Base-by-base conservation (phyloP, 2,113 vertebrate species). In the Oreochromis spilurus region DNA sequence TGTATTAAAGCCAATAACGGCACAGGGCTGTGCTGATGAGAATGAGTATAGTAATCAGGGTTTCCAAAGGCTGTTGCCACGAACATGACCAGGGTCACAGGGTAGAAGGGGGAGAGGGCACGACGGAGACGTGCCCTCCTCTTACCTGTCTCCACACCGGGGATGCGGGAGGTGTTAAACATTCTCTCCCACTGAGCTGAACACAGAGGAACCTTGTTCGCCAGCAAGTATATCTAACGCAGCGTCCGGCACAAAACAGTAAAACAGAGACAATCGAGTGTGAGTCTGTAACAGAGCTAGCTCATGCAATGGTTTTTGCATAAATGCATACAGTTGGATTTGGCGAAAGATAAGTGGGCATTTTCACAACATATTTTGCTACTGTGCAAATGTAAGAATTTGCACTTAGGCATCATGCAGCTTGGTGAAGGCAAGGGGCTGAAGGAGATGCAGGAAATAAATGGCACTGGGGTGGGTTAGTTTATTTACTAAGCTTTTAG, bases 131-230 rank as follows among this genome's bases (percentile, higher is more conserved):
- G 45, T 85, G 79, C 90, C 94, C 92, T 93, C 89, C 81, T 95
- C 96, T 97, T 97, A 99, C 98, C 98, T 95, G 98, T 97, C 88
- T 99, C 97, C 90, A 96, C 94, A 88, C 98, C 97, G 0, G 98
- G 98, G 88, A 98, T 84, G 52, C 98, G 97, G 53, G 96, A 97
- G 8, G 98, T 98, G 88, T 99, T 99, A 96, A 99, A 99, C 97
- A 98, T 97, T 53, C 97, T 96, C 92, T 99, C 98, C 97, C 98
- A 99, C 95, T 99, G 98, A 91, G 98, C 97, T 8, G 98, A 99
- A 94, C 98, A 99, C 91, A 99, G 97, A 2, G 98, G 98, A 91
- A 99, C 95, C 55, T 97, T 97, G 93, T 98, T 98, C 67, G 96
- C 97, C 97, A 98, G n/a, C 96, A 98, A 96, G 93, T 96, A 97